Evolutionary conservation across 2,113 vertebrate genomes (phyloP).

Genomic region (Edolisoma coerulescens): DNA sequence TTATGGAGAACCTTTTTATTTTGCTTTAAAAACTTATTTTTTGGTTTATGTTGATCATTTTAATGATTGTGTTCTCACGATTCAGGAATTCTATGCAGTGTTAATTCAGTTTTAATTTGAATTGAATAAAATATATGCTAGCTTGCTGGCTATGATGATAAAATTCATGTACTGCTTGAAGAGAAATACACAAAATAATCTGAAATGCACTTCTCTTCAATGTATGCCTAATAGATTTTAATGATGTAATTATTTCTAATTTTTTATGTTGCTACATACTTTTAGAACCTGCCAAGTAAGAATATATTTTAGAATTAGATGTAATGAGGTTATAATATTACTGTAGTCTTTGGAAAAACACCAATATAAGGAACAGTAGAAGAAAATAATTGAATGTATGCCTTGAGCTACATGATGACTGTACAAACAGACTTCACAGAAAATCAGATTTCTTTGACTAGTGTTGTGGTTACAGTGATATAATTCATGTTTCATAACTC

Average conservation of each 20-base stretch:
- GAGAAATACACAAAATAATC: neutral
- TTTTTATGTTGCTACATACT: neutral
- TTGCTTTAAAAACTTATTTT: neutral
- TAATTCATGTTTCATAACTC: constrained; percentile 61
- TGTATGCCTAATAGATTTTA: neutral
- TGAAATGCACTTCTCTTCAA: neutral
- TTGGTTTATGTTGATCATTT: neutral
- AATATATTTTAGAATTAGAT: neutral
- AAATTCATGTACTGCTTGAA: neutral
- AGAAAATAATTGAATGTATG: constrained; percentile 12
- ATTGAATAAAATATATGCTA: neutral
- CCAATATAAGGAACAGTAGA: neutral
- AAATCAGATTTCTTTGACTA: constrained; percentile 50
- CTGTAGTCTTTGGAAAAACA: neutral
- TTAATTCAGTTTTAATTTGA: constrained; percentile 20
- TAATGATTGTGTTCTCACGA: neutral
- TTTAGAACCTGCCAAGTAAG: neutral
- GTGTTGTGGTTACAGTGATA: constrained; percentile 41
- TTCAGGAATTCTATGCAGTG: neutral
- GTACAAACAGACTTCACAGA: constrained; percentile 18
- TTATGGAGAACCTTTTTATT: neutral
- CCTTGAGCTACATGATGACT: constrained; percentile 24
- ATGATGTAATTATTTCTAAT: neutral
- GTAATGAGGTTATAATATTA: neutral
- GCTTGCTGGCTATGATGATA: neutral